phyloP scores from a whole-genome alignment of 2,888 invertebrate genomes.

The Cheilosia variabilis region DNA sequence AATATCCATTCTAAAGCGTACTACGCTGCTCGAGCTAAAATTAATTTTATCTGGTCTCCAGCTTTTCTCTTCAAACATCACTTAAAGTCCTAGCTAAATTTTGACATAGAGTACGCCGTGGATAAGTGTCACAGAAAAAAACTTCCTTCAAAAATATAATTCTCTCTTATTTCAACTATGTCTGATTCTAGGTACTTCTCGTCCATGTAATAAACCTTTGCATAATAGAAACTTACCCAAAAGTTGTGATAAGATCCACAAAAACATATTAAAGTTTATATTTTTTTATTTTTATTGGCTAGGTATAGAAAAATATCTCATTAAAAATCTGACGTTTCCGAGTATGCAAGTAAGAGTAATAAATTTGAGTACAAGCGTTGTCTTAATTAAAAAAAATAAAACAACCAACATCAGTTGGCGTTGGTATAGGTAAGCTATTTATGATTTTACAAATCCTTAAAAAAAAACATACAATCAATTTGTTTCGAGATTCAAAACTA shows the following conservation, averaged over 20 bases:
- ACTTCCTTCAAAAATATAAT: too few relatives aligned
- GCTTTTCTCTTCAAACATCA: too few relatives aligned
- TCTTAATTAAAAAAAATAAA: constrained; percentile 17
- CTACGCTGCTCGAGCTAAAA: too few relatives aligned
- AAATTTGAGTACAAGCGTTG: constrained; percentile 65
- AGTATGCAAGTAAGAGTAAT: constrained; percentile 38
- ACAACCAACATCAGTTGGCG: constrained; percentile 14
- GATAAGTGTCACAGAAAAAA: too few relatives aligned
- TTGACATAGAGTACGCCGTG: too few relatives aligned
- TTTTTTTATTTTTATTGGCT: constrained; percentile 34
- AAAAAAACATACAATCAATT: background rate
- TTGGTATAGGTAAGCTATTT: background rate
- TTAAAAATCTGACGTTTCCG: constrained; percentile 19
- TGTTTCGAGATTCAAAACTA: constrained; percentile 27
- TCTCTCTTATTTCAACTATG: too few relatives aligned
- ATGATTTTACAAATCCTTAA: background rate
- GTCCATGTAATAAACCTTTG: background rate
- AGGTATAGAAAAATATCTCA: constrained; percentile 40
- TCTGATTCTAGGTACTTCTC: too few relatives aligned
- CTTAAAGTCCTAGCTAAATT: too few relatives aligned
- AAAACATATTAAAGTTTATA: background rate
- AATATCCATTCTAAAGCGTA: too few relatives aligned
- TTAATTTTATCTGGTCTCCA: too few relatives aligned
- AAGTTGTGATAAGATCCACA: background rate
- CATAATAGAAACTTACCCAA: background rate